Evolutionary conservation across 64 coral and sea anemone species (phyloP).

Genomic region (Cladopsammia gracilis): DNA sequence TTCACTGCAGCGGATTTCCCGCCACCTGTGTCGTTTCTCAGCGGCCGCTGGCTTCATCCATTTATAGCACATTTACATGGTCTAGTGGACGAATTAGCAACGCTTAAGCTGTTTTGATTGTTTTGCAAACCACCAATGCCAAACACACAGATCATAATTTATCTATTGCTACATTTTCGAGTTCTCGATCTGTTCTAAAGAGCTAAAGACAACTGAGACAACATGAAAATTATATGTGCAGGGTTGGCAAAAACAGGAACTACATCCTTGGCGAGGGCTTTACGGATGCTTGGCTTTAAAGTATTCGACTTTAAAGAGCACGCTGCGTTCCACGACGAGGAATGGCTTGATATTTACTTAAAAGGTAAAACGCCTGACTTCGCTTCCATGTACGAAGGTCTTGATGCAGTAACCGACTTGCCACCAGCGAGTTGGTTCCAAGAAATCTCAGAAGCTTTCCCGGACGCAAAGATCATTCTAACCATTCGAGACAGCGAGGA

Average conservation of each 20-base stretch:
- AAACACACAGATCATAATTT: too few species aligned
- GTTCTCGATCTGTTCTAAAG: too few species aligned
- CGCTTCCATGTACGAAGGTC: constrained; percentile 28
- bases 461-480: constrained; percentile 40
- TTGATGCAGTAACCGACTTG: constrained; percentile 30
- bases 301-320: constrained; percentile 28
- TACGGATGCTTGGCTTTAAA: constrained; percentile 36
- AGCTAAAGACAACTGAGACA: neutral
- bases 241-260: constrained; percentile 48
- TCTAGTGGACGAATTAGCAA: too few species aligned
- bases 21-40: too few species aligned
- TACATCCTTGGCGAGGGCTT: constrained; percentile 9
- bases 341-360: constrained; percentile 11
- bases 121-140: too few species aligned
- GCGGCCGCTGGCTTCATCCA: too few species aligned
- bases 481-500: constrained; percentile 32
- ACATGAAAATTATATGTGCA: constrained; percentile 57
- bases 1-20: too few species aligned
- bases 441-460: constrained; percentile 35
- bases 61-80: too few species aligned
- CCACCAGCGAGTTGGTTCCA: constrained; percentile 7
- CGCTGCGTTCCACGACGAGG: neutral
- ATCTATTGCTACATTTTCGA: too few species aligned
- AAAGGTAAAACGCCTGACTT: constrained; percentile 23
- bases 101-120: too few species aligned